Evolutionary conservation across 2,888 invertebrate genomes (phyloP), one percentile per base, ranked within the genome.

Genomic region (Metallyticus violacea): DNA sequence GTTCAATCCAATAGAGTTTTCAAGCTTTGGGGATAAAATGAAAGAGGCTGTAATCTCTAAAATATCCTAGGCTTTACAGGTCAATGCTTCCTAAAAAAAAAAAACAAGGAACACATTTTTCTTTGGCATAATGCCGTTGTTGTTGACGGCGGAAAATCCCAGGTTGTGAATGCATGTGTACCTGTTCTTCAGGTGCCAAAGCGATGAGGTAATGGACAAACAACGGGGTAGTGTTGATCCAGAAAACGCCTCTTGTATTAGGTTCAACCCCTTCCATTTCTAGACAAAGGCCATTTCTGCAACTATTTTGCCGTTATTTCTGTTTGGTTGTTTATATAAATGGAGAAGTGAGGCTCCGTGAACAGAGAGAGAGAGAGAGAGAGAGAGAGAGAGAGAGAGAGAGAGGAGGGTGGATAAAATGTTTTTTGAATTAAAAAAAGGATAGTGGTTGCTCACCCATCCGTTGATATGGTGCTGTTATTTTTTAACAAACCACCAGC

Each of bases 401-500:
- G 22, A 62, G 15, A n/a, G 62, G 28, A 83, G 29, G 77, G 77
- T 28, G 83, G 77, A 77, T 6, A 83, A 83, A 83, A 77, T 77
- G 77, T n/a, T 77, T 83, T 83, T 77, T 76, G 83, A 83, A 83
- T 83, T 77, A 29, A 83, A 83, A 77, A 83, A 29, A 77, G 29
- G 77, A 83, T 77, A 77, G 77, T 83, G 29, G 29, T 77, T 83
- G 83, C 29, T 83, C 83, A 83, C 83, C 83, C 83, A 83, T 83
- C 83, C 83, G 83, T 77, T 83, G 28, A 83, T 83, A 27, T 28
- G 27, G 62, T 83, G 77, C 77, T 83, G 40, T 83, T 83, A 77
- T 83, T 77, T 77, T 77, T 77, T 28, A 83, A 28, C 83, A 77
- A 77, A 83, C 29, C 40, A 62, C 29, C 29, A n/a, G n/a, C n/a